Conservation (phyloP, 2,797 vertebrate genomes). For the Melanotaenia nigrans region DNA sequence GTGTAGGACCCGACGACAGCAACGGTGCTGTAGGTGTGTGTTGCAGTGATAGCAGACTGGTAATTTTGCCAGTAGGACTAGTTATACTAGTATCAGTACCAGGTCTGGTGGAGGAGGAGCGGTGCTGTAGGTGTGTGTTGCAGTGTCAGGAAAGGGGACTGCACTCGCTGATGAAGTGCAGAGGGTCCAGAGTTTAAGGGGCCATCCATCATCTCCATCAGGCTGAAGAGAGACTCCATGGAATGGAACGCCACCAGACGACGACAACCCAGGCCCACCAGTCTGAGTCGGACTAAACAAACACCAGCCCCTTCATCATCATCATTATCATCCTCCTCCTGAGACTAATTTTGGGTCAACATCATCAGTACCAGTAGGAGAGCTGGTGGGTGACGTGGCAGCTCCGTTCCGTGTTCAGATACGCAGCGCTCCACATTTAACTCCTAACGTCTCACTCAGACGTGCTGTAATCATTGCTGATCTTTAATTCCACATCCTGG, state of each 20-base stretch:
- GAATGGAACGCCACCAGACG: constrained; percentile 56
- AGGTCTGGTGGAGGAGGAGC: background rate
- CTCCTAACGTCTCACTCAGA: background rate
- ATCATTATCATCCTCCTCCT: constrained; percentile 46
- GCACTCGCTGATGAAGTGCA: constrained; percentile 95
- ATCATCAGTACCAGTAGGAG: constrained; percentile 16
- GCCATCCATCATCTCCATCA: constrained; percentile 99
- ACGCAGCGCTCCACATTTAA: background rate
- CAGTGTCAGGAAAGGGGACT: constrained; percentile 76
- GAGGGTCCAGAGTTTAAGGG: constrained; percentile 86
- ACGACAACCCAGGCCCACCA: constrained; percentile 31
- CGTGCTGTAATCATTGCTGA: too few species aligned
- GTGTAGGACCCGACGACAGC: too few species aligned
- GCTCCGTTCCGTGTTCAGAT: background rate
- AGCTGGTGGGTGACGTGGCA: background rate
- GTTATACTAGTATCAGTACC: constrained; percentile 5
- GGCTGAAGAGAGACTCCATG: constrained; percentile 87
- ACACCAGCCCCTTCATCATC: constrained; percentile 65
- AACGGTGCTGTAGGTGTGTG: too few species aligned
- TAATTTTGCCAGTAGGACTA: constrained; percentile 1
- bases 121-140: constrained; percentile 10
- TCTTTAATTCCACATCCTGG: too few species aligned
- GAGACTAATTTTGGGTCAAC: constrained; percentile 30
- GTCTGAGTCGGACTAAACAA: constrained; percentile 79
- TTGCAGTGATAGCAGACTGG: background rate